These are phyloP conservation scores for Hirundo rustica DNA, from an alignment of 2,797 vertebrate genomes.

Conservation along the genomic window DNA sequence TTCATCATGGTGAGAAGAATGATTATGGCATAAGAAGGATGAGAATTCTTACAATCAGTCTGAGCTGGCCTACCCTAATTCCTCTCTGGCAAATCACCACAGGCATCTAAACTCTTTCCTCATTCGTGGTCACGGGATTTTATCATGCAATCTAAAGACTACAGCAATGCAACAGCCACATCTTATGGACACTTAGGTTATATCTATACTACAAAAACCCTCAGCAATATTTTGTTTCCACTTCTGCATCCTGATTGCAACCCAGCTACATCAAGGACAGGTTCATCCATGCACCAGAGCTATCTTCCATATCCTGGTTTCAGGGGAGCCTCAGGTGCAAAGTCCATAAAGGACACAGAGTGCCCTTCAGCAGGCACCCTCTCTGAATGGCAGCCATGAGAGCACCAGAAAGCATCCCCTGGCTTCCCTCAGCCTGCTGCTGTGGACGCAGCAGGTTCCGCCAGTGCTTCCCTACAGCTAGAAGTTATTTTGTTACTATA, in stretches of 20 bases:
- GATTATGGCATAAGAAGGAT: background rate
- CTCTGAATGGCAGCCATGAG: background rate
- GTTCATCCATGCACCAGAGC: background rate
- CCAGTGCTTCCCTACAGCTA: background rate
- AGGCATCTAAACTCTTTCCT: background rate
- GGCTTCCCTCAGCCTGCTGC: background rate
- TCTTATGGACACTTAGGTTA: background rate
- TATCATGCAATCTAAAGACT: background rate
- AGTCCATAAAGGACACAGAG: background rate
- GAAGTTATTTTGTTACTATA: background rate
- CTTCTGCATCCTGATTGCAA: background rate
- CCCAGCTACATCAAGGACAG: background rate
- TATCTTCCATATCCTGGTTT: background rate
- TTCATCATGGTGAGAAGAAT: background rate
- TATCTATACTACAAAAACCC: background rate
- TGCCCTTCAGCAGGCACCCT: background rate
- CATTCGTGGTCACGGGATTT: background rate
- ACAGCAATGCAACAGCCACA: constrained; percentile 1
- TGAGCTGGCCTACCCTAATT: background rate
- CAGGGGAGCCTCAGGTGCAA: background rate
- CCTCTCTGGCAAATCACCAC: background rate
- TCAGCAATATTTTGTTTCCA: background rate
- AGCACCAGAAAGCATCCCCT: background rate
- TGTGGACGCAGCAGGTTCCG: background rate
- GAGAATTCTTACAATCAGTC: background rate